Percentiles rank a stretch among this genome's conserved stretches.
These are phyloP conservation scores for Lophotis ruficrista DNA, from an alignment of 2,113 vertebrate genomes.

Conservation along the genomic window DNA sequence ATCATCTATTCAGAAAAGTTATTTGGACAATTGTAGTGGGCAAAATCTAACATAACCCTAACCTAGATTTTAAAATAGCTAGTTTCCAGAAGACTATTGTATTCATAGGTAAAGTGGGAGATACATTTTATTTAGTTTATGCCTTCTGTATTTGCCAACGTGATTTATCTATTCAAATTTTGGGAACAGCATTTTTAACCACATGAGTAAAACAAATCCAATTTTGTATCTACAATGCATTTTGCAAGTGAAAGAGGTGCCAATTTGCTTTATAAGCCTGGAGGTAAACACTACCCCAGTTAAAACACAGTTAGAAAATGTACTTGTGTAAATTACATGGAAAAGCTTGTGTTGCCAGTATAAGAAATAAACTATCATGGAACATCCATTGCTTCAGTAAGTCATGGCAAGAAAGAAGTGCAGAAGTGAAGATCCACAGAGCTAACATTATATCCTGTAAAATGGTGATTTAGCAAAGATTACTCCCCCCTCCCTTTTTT, in stretches of 20 bases:
- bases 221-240: neutral
- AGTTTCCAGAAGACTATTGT: neutral
- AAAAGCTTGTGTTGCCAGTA: neutral
- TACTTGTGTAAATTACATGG: neutral
- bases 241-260: neutral
- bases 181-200: neutral
- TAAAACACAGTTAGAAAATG: neutral
- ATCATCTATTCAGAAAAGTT: neutral
- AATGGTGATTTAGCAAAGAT: neutral
- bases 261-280: neutral
- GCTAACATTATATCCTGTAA: neutral
- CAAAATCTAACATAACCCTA: neutral
- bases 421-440: neutral
- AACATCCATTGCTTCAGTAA: neutral
- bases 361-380: neutral
- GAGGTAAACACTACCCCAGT: neutral
- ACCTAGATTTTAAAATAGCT: neutral
- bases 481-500: fast-evolving
- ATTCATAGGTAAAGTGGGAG: neutral
- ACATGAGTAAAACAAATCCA: neutral
- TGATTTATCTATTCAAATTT: neutral
- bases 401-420: neutral
- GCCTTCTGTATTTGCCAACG: neutral
- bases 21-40: neutral
- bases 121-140: neutral